phyloP scores from a whole-genome alignment of 2,888 invertebrate species.

The Eilema depressum region DNA sequence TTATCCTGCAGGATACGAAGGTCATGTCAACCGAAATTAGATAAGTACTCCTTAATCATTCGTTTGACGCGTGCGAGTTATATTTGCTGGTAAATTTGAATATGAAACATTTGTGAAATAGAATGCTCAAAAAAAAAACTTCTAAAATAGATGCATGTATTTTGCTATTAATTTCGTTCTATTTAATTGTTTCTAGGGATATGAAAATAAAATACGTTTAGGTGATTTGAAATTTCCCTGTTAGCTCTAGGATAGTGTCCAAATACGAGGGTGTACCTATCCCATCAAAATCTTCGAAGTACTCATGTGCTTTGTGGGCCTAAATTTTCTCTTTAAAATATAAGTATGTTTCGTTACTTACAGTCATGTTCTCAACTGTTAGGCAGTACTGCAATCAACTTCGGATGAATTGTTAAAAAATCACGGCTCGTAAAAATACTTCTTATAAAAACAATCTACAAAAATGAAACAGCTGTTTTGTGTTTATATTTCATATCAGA shows the following conservation, averaged over 20 bases:
- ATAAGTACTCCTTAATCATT: conserved; percentile 3
- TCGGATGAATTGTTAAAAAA: conserved; percentile 27
- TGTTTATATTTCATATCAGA: conserved; percentile 46
- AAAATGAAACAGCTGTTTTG: conserved; percentile 22
- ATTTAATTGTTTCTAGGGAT: no score
- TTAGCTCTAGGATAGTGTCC: no score
- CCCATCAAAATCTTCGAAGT: no score
- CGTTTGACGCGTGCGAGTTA: not conserved
- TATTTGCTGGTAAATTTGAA: not conserved
- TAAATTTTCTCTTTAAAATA: no score
- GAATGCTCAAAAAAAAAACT: not conserved
- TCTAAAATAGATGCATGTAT: not conserved
- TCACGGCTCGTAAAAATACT: conserved; percentile 19
- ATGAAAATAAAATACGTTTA: no score
- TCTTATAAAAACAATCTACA: conserved; percentile 29
- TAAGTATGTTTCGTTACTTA: not conserved
- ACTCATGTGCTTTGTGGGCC: no score
- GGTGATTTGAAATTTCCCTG: no score
- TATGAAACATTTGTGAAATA: not conserved
- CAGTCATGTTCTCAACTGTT: not conserved
- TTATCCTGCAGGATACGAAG: not conserved
- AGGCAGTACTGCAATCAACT: not conserved
- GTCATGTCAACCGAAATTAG: conserved; percentile 8
- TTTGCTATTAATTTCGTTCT: no score
- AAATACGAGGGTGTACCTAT: no score